phyloP scores from a whole-genome alignment of 2,797 vertebrate species.

The Brachyalestes nurse region DNA sequence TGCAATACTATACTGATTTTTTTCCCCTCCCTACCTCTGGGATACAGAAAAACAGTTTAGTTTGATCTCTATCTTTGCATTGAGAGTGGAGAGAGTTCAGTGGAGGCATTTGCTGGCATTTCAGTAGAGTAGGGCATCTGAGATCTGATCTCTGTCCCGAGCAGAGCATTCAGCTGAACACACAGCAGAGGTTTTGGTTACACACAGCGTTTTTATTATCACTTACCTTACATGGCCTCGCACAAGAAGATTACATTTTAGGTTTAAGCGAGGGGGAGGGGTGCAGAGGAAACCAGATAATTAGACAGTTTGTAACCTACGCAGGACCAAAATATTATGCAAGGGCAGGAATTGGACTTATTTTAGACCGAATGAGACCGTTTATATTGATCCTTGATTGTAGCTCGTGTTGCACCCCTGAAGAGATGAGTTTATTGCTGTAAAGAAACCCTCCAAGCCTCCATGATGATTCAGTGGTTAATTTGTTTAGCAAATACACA shows the following conservation, averaged over 20 bases:
- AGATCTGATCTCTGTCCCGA: neutral
- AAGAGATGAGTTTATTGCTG: neutral
- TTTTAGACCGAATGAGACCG: neutral
- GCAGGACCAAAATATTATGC: slow-evolving; percentile 1
- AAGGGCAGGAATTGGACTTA: neutral
- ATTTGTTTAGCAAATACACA: slow-evolving; percentile 4
- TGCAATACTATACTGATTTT: neutral
- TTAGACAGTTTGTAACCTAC: neutral
- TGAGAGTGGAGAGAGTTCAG: neutral
- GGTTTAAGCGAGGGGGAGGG: neutral
- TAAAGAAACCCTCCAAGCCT: neutral
- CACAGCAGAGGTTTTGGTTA: neutral
- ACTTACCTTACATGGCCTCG: slow-evolving; percentile 16
- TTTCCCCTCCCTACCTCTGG: neutral
- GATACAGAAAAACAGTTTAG: too few species aligned
- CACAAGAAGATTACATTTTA: neutral
- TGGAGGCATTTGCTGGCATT: neutral
- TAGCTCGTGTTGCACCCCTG: neutral
- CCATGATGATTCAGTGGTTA: too few species aligned
- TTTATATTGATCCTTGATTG: neutral
- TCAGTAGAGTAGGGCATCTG: slow-evolving; percentile 3
- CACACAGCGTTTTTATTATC: slow-evolving; percentile 4
- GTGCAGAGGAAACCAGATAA: neutral
- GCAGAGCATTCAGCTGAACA: neutral
- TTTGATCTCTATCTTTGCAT: neutral